Base-by-base conservation (phyloP, 1,140 invertebrate species). In the Zaprionus lachaisei region DNA sequence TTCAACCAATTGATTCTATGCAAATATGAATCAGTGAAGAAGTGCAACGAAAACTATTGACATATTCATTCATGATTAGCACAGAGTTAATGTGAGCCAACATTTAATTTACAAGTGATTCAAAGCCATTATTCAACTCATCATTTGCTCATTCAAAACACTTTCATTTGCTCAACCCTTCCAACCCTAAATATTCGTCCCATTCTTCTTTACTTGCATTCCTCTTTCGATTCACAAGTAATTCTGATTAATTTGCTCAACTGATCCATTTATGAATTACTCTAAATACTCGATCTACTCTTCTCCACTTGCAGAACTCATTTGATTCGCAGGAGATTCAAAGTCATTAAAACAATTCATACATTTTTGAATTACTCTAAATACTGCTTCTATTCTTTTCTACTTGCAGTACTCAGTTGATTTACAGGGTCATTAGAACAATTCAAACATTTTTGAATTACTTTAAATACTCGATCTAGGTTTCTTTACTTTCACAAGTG, bases 321-420 rank as follows among this genome's bases (percentile, higher is more conserved):
- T 54, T 55, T 9, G 15, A 66, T 56, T 26, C 51, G n/a, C 28
- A 51, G 57, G 22, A 34, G 26, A 57, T 67, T 44, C 44, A 34
- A 7, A 22, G 20, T 12, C 14, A 63, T 51, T 51, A 11, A 9
- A 9, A 11, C 38, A n/a, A 2, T 15, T 41, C 5, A n/a, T n/a
- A 3, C 1, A 44, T 7, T 44, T 44, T 0, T 47, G n/a, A 44
- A 17, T 44, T n/a, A 44, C 7, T 12, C 34, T 4, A 4, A 38
- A 15, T 15, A 38, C 37, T 15, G 4, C 1, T 22, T 7, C 7
- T 2, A 49, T 7, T 37, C 15, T 38, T 15, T 5, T 44, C 6
- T 7, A 26, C n/a, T 20, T 60, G 5, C 2, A 5, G 9, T 31
- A 24, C 54, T 51, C 31, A 55, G 37, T 55, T 7, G 20, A 56